phyloP scores from a whole-genome alignment of 2,888 invertebrate genomes.

The Eulithis testata region DNA sequence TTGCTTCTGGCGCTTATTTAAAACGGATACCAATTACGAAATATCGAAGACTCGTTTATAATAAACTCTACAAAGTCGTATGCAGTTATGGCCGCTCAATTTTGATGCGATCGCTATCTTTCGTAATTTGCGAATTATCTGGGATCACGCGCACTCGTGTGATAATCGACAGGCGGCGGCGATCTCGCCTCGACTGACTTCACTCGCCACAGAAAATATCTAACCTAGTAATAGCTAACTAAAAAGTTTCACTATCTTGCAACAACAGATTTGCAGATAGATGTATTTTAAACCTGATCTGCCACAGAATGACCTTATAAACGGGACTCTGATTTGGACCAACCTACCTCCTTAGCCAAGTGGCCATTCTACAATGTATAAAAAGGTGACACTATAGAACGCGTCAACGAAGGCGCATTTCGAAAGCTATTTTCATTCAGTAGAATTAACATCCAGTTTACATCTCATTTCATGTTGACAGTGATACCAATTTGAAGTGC shows the following conservation, averaged over 20 bases:
- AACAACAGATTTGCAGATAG: too few relatives aligned
- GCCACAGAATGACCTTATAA: too few relatives aligned
- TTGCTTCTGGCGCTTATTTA: neutral
- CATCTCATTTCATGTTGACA: neutral
- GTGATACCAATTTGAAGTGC: conserved; percentile 12
- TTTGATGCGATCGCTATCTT: conserved; percentile 57
- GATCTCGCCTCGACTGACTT: conserved; percentile 42
- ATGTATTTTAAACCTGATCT: too few relatives aligned
- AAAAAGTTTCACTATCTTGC: neutral
- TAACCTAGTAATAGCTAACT: neutral
- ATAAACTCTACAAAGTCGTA: conserved; percentile 24
- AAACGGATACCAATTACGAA: conserved; percentile 6
- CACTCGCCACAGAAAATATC: conserved; percentile 3
- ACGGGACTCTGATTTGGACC: too few relatives aligned
- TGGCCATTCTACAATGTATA: too few relatives aligned
- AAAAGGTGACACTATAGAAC: too few relatives aligned
- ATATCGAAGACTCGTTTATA: conserved; percentile 28
- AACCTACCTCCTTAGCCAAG: too few relatives aligned
- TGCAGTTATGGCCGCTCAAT: conserved; percentile 51
- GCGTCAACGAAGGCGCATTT: neutral
- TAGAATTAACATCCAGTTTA: neutral
- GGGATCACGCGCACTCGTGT: conserved; percentile 56
- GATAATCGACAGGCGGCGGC: conserved; percentile 75
- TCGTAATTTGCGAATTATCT: conserved; percentile 52
- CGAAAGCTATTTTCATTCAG: neutral